phyloP scores from a whole-genome alignment of 2,113 vertebrate genomes.

The Bostrychus sinensis region DNA sequence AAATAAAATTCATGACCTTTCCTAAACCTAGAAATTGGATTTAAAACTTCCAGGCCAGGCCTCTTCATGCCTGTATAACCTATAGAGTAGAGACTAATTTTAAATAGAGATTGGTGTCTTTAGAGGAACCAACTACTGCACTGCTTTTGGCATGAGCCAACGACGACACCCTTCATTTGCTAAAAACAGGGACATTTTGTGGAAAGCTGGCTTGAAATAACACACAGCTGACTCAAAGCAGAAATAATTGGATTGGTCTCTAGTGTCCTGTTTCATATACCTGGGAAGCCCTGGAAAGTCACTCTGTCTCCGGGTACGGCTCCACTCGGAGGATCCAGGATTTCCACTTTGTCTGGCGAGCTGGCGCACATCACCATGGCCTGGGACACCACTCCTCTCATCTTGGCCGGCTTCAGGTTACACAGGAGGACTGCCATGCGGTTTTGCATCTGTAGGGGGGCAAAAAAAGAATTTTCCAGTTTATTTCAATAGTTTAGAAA shows the following conservation, averaged over 20 bases:
- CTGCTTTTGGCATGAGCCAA: constrained; percentile 44
- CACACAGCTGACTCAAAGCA: neutral
- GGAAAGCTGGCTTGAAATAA: constrained; percentile 11
- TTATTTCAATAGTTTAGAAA: no score
- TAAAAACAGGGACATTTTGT: constrained; percentile 25
- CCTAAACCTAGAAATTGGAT: neutral
- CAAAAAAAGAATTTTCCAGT: constrained; percentile 4
- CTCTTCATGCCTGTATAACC: no score
- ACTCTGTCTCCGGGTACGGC: constrained; percentile 89
- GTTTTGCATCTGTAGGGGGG: constrained; percentile 88
- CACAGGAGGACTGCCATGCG: constrained; percentile 92
- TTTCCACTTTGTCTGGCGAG: constrained; percentile 90
- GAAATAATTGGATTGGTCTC: neutral
- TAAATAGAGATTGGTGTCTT: constrained; percentile 22
- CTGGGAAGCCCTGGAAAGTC: constrained; percentile 87
- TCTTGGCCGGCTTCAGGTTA: constrained; percentile 92
- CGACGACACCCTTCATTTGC: constrained; percentile 28
- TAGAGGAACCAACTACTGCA: constrained; percentile 11
- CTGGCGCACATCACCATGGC: constrained; percentile 95
- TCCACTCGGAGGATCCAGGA: constrained; percentile 87
- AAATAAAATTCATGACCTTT: no score
- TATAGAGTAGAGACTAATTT: neutral
- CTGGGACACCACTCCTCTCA: constrained; percentile 91
- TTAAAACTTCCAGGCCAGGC: neutral
- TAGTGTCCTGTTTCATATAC: constrained; percentile 64